Evolutionary conservation across 2,888 invertebrate species (phyloP), one percentile per base, ranked within the genome.

Genomic region (Muschampia plurimacula): DNA sequence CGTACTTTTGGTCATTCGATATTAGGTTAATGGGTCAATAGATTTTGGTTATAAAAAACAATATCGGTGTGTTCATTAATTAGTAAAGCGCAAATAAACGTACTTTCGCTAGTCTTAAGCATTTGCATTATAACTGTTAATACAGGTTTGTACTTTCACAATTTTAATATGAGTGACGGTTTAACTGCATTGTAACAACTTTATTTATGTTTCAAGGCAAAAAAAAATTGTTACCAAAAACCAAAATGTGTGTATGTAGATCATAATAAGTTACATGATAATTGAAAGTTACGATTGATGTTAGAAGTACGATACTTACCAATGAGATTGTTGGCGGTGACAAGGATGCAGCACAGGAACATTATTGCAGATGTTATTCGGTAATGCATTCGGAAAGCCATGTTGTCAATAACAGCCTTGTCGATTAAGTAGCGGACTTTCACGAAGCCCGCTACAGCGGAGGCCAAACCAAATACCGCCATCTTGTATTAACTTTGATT

Each of bases 361-460:
- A 98, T 94, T 81, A 98, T 96, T 73, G 98, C 98, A 66, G 97
- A 96, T 57, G 98, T 98, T 88, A 97, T 96, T 89, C 98, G 95
- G 91, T 98, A 98, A 91, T 98, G 98, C 87, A 97, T 97, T 82
- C 98, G 95, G 93, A 98, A 98, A 75, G 97, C 96, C 96, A 97
- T 97, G 90, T 98, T 98, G 94, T 98, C 98, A 84, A 98, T 98
- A 81, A 97, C 95, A 75, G 98, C 98, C 90, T 97, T 98, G 95
- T 98, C 98, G 87, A 97, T 95, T 80, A 98, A 95, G 95, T 97
- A 97, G 89, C 98, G 97, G 88, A 98, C 97, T 95, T 98, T 98
- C 82, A 98, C 96, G 89, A 98, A 97, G 93, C 98, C 97, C 95
- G 98, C 97, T 82, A 98, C 97, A 81, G 98, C 97, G 85, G 98